Evolutionary conservation across 2,113 vertebrate genomes (phyloP), one percentile per base, ranked within the genome.

Genomic region (Seriola quinqueradiata): DNA sequence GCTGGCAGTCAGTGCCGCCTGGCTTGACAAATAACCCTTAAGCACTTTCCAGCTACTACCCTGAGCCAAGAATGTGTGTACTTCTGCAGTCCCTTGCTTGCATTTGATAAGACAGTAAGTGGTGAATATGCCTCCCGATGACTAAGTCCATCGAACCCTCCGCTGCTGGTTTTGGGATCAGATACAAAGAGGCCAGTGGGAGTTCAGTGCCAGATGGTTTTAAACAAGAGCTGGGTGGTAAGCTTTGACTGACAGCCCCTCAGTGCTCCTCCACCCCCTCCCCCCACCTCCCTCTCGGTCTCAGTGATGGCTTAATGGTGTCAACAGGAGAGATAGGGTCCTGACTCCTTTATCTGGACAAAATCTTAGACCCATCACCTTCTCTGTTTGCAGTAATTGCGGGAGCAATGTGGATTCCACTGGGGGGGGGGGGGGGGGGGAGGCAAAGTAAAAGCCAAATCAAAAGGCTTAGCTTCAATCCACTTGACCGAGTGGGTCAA

Each of bases 311-410:
- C 84, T 94, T 92, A 93, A 90, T 90, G 80, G 89, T 93, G 94
- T 94, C 89, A 93, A 92, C 90, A 90, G 77, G 67, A 90, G 93
- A 89, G 89, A 87, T 61, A 88, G 90, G 93, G 95, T 90, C 87
- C 90, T 89, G 93, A 92, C 85, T 89, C 90, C 83, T 84, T 87
- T 92, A 94, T 95, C 91, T 76, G 92, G 91, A 90, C 85, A 68
- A 82, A 81, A 89, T 91, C 88, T 92, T 88, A 90, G 89, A 91
- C 93, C 90, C 89, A 95, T 94, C 92, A 95, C 95, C 95, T 93
- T 95, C 93, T 90, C 95, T 94, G 91, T 94, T 93, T 92, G 91
- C 87, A 89, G 94, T 95, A 96, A 96, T 96, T 96, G 95, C 87
- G 73, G 90, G 87, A 92, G 89, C 73, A 87, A 92, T 92, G 90